Evolutionary conservation across 2,888 invertebrate species (phyloP).

Genomic region (Psylliodes chrysocephalus): DNA sequence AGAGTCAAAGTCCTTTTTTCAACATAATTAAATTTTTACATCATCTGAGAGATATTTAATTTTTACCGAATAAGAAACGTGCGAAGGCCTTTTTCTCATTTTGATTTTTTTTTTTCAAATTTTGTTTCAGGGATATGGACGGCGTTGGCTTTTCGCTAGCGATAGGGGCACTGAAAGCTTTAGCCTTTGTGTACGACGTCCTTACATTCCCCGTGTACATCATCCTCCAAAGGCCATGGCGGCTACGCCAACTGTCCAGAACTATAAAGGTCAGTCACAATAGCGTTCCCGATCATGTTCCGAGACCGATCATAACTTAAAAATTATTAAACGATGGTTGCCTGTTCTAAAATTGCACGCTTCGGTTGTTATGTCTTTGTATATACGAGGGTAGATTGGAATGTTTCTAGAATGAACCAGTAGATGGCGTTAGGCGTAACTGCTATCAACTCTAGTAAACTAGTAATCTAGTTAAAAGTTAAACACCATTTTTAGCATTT

Average conservation of each 20-base stretch:
- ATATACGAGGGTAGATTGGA: too few species aligned
- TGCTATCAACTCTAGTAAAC: too few species aligned
- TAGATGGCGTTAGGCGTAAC: too few species aligned
- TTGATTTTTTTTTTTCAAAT: neutral
- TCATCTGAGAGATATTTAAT: too few species aligned
- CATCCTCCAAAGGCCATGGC: slow-evolving; percentile 88
- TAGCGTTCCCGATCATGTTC: too few species aligned
- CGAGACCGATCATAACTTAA: slow-evolving; percentile 2
- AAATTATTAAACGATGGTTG: slow-evolving; percentile 1
- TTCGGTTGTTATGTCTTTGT: slow-evolving; percentile 31
- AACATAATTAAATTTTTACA: too few species aligned
- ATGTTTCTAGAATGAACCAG: too few species aligned
- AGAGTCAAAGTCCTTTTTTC: too few species aligned
- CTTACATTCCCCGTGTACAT: slow-evolving; percentile 92
- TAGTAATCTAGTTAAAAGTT: too few species aligned
- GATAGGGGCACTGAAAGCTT: slow-evolving; percentile 80
- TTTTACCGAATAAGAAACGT: too few species aligned
- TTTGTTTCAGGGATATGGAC: slow-evolving; percentile 68
- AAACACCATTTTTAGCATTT: too few species aligned
- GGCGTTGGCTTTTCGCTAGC: slow-evolving; percentile 73
- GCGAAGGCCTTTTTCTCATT: too few species aligned
- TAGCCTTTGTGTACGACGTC: slow-evolving; percentile 89
- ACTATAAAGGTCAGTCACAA: slow-evolving; percentile 77
- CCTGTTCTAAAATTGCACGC: slow-evolving; percentile 32
- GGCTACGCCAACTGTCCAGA: slow-evolving; percentile 78